Conservation (phyloP, 2,113 vertebrate genomes). For the Carassius gibelio region DNA sequence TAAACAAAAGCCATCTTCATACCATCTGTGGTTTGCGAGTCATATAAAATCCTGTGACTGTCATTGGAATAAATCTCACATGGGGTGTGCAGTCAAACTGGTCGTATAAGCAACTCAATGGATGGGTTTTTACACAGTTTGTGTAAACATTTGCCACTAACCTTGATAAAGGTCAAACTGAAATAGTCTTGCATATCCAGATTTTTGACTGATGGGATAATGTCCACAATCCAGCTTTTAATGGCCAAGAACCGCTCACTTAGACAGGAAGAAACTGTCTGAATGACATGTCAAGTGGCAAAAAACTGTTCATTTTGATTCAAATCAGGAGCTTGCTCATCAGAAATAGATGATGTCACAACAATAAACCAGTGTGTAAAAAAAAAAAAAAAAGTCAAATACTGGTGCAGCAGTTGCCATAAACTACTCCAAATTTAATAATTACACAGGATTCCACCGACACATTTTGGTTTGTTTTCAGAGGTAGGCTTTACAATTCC, state of each 20-base stretch:
- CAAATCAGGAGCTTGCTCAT: neutral
- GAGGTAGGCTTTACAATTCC: neutral
- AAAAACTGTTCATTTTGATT: neutral
- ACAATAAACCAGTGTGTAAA: neutral
- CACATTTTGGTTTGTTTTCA: neutral
- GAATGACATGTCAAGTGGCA: neutral
- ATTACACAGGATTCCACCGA: neutral
- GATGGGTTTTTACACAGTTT: neutral
- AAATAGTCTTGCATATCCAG: neutral
- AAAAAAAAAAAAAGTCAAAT: neutral
- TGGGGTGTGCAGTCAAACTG: neutral
- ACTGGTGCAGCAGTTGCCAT: neutral
- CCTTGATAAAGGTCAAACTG: constrained; percentile 8
- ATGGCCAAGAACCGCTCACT: neutral
- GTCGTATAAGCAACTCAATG: neutral
- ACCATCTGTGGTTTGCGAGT: constrained; percentile 32
- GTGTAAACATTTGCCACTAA: neutral
- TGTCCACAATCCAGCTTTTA: neutral
- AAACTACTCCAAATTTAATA: neutral
- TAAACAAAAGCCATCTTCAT: constrained; percentile 30
- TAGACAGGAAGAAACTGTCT: neutral
- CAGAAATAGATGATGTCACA: neutral
- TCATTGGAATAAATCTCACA: constrained; percentile 36
- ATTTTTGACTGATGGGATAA: neutral
- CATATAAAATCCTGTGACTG: constrained; percentile 17